These are phyloP conservation scores for Hippopotamus amphibius DNA, from an alignment of 2,113 vertebrate genomes.

Conservation along the genomic window DNA sequence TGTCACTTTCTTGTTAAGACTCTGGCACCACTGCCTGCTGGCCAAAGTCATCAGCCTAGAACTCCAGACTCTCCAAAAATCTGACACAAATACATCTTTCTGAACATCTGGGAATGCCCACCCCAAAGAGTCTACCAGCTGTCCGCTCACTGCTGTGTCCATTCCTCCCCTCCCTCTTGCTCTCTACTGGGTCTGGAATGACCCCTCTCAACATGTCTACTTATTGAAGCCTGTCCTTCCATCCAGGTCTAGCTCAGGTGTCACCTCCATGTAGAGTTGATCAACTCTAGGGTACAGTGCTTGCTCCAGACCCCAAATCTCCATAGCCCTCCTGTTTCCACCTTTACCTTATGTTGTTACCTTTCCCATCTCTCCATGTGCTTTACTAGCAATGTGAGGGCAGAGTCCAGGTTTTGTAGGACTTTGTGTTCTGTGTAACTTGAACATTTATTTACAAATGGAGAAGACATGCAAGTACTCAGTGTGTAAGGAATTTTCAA, in stretches of 20 bases:
- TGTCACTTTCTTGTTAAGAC: background rate
- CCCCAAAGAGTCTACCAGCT: no score
- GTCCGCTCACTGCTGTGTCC: no score
- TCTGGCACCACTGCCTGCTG: background rate
- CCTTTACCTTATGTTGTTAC: background rate
- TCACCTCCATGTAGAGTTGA: background rate
- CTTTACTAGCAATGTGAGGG: background rate
- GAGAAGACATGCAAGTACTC: background rate
- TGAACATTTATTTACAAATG: background rate
- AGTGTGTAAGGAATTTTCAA: constrained; percentile 45
- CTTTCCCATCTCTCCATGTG: accelerated
- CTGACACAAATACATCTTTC: background rate
- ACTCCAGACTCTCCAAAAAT: background rate
- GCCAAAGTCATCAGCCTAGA: background rate
- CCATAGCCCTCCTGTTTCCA: background rate
- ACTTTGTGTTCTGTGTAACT: background rate
- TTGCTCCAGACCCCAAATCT: background rate
- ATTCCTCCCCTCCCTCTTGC: background rate
- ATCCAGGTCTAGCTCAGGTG: background rate
- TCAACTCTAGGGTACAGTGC: background rate
- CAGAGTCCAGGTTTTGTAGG: background rate
- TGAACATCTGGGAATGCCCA: background rate
- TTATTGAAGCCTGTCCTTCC: constrained; percentile 34
- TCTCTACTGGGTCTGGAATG: background rate
- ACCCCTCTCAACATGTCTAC: background rate